Conservation (phyloP, 92 coral and sea anemone genomes). For the Parazoanthus swiftii region DNA sequence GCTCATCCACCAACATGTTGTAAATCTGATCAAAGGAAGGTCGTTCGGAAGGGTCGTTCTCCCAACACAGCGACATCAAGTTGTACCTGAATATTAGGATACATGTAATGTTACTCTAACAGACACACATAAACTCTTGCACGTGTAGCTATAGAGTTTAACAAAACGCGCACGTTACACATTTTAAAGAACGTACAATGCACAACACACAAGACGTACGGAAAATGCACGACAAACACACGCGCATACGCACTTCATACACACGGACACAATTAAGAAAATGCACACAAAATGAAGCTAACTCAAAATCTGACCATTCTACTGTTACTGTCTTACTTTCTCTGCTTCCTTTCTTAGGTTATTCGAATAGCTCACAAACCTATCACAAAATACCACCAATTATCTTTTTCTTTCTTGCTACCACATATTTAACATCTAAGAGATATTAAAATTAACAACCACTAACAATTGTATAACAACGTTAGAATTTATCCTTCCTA, state of each 20-base stretch:
- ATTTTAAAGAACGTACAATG: too few species aligned
- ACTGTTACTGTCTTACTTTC: neutral
- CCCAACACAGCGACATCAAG: constrained; percentile 6
- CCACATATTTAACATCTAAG: too few species aligned
- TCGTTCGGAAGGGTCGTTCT: constrained; percentile 2
- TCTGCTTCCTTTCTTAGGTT: too few species aligned
- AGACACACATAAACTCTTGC: neutral
- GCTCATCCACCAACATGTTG: neutral
- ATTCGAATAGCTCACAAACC: neutral
- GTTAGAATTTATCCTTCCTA: too few species aligned
- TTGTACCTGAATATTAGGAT: neutral
- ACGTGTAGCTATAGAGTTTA: too few species aligned
- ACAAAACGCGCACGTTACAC: too few species aligned
- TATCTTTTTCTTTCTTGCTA: neutral
- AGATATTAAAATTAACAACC: too few species aligned
- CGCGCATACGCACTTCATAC: neutral
- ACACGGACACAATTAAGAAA: neutral
- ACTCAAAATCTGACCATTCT: neutral
- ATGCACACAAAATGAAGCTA: neutral
- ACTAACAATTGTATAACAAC: too few species aligned
- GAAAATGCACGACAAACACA: too few species aligned
- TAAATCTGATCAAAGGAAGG: constrained; percentile 10
- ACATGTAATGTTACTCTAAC: neutral
- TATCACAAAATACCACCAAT: neutral
- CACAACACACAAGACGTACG: neutral